Percentiles rank a stretch among this genome's conserved stretches.
phyloP scores from a whole-genome alignment of 2,888 invertebrate species.

The Xylota segnis region DNA sequence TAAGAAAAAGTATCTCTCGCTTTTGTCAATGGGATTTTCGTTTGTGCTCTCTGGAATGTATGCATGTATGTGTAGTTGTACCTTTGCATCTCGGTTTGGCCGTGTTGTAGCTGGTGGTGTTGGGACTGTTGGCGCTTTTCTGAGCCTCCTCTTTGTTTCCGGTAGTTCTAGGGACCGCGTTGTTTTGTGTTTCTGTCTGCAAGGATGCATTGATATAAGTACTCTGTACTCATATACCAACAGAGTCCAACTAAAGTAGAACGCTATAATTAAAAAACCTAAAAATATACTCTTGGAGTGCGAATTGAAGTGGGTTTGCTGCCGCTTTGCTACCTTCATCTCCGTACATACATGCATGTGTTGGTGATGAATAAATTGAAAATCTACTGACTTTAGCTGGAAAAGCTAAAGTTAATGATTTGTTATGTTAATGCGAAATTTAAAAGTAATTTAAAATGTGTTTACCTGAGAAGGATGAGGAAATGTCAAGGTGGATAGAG shows the following conservation, averaged over 20 bases:
- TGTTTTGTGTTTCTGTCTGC: conserved; percentile 19
- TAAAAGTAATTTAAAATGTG: conserved; percentile 27
- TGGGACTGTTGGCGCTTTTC: background rate
- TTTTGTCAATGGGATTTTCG: conserved; percentile 25
- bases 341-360: background rate
- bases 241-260: conserved; percentile 28
- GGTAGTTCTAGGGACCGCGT: background rate
- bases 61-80: background rate
- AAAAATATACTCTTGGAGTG: conserved; percentile 28
- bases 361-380: conserved; percentile 18
- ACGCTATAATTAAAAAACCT: conserved; percentile 50
- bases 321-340: background rate
- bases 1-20: conserved; percentile 6
- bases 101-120: too few relatives aligned
- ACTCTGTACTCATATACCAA: background rate
- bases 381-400: background rate
- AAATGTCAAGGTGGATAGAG: conserved; percentile 32
- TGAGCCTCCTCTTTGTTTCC: conserved; percentile 4
- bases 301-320: background rate
- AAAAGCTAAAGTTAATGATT: conserved; percentile 11
- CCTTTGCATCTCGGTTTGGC: background rate
- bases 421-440: conserved; percentile 14
- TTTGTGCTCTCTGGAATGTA: background rate
- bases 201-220: conserved; percentile 9
- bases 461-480: background rate